Conservation (phyloP, 2,888 invertebrate species). For the Sympetrum striolatum region DNA sequence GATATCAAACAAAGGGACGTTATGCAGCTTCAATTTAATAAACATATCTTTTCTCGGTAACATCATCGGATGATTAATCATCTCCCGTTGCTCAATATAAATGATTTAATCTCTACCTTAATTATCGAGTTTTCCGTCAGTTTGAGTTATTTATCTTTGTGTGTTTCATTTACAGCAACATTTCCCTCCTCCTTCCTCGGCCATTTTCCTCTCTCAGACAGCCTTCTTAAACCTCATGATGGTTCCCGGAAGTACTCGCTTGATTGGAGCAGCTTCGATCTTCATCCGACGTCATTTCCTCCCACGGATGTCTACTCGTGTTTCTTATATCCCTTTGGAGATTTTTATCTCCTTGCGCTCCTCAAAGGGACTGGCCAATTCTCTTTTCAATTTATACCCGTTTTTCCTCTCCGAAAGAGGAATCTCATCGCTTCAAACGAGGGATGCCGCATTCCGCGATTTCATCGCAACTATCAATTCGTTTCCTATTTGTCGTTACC, state of each 20-base stretch:
- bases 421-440: neutral
- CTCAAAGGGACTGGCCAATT: neutral
- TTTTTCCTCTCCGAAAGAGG: neutral
- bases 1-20: no score
- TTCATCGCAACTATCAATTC: no score
- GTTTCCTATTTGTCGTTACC: no score
- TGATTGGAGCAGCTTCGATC: conserved; percentile 21
- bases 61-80: no score
- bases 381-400: neutral
- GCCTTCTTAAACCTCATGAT: conserved; percentile 7
- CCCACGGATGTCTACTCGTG: neutral
- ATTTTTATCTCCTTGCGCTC: neutral
- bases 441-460: no score
- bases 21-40: no score
- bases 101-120: neutral
- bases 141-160: neutral
- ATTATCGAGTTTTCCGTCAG: neutral
- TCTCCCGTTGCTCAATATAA: no score
- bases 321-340: neutral
- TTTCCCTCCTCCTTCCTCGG: neutral
- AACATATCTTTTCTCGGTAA: no score
- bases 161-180: neutral
- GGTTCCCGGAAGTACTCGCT: conserved; percentile 26
- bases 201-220: neutral
- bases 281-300: neutral